These are phyloP conservation scores for Indri indri DNA, from an alignment of 2,113 vertebrate genomes.

Conservation along the genomic window DNA sequence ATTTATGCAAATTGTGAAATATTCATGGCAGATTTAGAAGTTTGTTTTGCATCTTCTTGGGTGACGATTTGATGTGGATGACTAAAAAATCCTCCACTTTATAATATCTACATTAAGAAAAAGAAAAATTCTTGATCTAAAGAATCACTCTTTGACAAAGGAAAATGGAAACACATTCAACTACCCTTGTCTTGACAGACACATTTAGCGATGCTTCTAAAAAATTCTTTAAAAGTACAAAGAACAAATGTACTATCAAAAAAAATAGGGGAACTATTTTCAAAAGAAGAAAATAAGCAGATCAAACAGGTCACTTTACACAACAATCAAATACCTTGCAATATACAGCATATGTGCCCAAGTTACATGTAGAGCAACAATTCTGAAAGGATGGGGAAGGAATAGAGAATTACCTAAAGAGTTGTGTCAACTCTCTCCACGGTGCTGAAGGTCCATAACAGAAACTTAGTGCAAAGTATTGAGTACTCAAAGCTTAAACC, in stretches of 20 bases:
- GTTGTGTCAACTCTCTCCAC: not conserved
- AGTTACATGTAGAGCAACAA: not conserved
- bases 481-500: not conserved
- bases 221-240: constrained; percentile 40
- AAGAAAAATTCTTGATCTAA: not conserved
- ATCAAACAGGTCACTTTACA: constrained; percentile 49
- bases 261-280: constrained; percentile 35
- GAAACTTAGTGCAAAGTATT: not conserved
- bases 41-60: not conserved
- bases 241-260: constrained; percentile 29
- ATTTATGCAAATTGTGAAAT: not conserved
- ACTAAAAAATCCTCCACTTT: not conserved
- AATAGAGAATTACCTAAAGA: not conserved
- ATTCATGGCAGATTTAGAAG: constrained; percentile 2
- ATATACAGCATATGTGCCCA: not conserved
- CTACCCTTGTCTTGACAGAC: constrained; percentile 4
- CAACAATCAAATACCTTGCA: constrained; percentile 33
- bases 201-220: constrained; percentile 12
- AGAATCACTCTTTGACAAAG: not conserved
- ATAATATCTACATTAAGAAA: not conserved
- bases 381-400: not conserved
- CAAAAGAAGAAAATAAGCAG: constrained; percentile 59
- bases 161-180: not conserved
- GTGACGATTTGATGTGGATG: not conserved
- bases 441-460: not conserved